Evolutionary conservation across 1,140 invertebrate genomes (phyloP), one percentile per base, ranked within the genome.

Genomic region (Eubasilissa regina): DNA sequence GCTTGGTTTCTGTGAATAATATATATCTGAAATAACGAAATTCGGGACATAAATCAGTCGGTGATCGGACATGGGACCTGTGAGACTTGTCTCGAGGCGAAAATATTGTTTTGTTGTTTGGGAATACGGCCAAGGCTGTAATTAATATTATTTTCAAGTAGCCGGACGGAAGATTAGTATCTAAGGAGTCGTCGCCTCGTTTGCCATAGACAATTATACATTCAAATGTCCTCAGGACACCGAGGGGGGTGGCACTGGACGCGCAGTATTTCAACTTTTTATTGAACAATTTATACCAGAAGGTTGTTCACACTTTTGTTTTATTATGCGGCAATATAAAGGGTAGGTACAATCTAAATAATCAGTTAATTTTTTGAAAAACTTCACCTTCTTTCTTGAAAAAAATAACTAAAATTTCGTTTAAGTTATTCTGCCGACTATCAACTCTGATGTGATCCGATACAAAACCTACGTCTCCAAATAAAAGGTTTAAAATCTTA

Each of bases 101-200:
- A 48, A 53, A 72, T 68, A 77, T 66, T 64, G 75, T 55, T 64
- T 77, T 56, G 75, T 66, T 45, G 55, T 35, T 53, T 80, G 78
- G 72, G 78, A 80, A 80, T 47, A 53, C 47, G 44, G 21, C 60
- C 47, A 80, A 80, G 79, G 79, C 77, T 60, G 79, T 80, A 75
- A 80, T 80, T 80, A 80, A 77, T 80, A 77, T 80, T 80, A 76
- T 80, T 77, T 80, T 76, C 62, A 76, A 76, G 79, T 80, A 80
- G 79, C 79, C 78, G 62, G 72, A 60, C 47, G 51, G 17, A 13
- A 53, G 79, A 80, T 80, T 56, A 58, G 45, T 68, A 80, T 80
- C 74, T 68, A 25, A 53, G 21, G 73, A 80, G 51, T 80, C 79
- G 79, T 80, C 79, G 79, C 79, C 79, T 80, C 79, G 74, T 80